Conservation (phyloP, 2,888 invertebrate genomes). For the Drosophila colorata region DNA sequence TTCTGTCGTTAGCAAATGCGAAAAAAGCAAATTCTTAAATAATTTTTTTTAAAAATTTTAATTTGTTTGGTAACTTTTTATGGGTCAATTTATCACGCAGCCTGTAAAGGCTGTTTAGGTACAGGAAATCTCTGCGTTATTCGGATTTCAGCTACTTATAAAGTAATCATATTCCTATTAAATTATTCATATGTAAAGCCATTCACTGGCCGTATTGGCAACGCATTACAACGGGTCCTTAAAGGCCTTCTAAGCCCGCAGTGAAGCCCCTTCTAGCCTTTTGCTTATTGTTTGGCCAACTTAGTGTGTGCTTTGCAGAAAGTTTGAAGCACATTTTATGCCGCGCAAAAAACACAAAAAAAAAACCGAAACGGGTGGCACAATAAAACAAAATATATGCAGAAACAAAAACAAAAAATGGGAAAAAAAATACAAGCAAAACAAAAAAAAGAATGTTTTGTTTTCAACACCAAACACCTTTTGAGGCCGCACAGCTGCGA, state of each 20-base stretch:
- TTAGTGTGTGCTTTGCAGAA: conserved; percentile 49
- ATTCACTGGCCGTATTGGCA: conserved; percentile 41
- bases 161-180: conserved; percentile 51
- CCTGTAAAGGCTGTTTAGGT: not conserved
- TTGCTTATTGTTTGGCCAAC: conserved; percentile 48
- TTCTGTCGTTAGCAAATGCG: not conserved
- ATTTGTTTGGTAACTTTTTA: conserved; percentile 10
- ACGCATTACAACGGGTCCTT: conserved; percentile 31
- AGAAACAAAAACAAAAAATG: conserved; percentile 37
- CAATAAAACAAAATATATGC: conserved; percentile 52
- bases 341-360: conserved; percentile 30
- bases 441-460: conserved; percentile 58
- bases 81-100: not conserved
- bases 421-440: conserved; percentile 21
- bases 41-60: not conserved
- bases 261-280: conserved; percentile 34
- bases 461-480: conserved; percentile 77
- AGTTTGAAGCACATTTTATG: conserved; percentile 71
- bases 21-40: not conserved
- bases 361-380: conserved; percentile 26
- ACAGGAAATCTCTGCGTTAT: not conserved
- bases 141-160: conserved; percentile 33
- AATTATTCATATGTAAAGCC: conserved; percentile 54
- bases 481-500: conserved; percentile 50
- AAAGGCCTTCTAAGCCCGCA: conserved; percentile 38